Evolutionary conservation across 2,113 vertebrate species (phyloP).

Genomic region (Mastomys coucha): DNA sequence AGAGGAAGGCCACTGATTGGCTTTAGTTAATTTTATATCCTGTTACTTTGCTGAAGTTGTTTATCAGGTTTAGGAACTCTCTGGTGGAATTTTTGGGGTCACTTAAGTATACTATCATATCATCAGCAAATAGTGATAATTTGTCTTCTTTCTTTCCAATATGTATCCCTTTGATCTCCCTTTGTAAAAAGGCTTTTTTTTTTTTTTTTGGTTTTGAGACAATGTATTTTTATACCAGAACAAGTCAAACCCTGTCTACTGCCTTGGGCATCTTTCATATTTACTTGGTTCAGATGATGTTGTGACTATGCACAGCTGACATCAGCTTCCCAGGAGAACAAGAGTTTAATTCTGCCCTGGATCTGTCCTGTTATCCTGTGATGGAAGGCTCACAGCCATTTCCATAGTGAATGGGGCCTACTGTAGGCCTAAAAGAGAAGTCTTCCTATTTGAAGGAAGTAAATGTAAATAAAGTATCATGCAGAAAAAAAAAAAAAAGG

Average conservation of each 20-base stretch:
- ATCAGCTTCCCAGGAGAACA: not conserved
- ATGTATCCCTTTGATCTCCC: no score
- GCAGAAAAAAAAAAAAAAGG: not conserved
- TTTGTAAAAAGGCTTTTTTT: no score
- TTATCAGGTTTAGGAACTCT: no score
- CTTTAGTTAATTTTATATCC: no score
- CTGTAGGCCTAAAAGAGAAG: not conserved
- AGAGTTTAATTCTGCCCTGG: not conserved
- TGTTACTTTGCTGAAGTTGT: no score
- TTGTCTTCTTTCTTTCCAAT: no score
- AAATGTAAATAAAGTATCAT: not conserved
- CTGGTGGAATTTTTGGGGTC: no score
- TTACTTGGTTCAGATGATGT: not conserved
- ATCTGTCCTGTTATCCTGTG: not conserved
- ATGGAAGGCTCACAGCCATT: not conserved
- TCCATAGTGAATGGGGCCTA: not conserved
- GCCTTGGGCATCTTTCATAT: not conserved
- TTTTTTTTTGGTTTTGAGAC: no score
- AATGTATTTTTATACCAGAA: not conserved
- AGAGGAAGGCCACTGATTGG: no score
- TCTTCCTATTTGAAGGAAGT: not conserved
- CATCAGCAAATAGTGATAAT: no score
- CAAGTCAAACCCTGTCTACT: not conserved
- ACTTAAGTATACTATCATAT: no score
- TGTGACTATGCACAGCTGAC: not conserved